These are phyloP conservation scores for Hoplodrina ambigua DNA, from an alignment of 2,888 invertebrate species.

Conservation along the genomic window DNA sequence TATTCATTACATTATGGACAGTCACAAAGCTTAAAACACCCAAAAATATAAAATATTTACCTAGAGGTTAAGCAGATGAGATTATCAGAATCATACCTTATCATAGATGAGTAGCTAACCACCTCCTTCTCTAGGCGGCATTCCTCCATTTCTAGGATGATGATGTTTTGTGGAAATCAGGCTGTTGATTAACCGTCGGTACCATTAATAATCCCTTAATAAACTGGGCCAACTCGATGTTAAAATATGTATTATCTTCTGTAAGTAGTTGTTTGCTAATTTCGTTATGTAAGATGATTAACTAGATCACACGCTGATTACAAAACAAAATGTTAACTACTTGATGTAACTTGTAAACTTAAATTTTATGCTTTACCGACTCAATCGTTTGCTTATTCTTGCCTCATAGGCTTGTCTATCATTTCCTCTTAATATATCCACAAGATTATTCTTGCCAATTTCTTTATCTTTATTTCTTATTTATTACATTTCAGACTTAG, in stretches of 20 bases:
- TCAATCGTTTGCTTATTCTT: constrained; percentile 4
- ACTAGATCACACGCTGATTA: constrained; percentile 49
- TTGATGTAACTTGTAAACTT: constrained; percentile 38
- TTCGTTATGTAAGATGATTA: constrained; percentile 37
- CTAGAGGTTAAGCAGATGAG: neutral
- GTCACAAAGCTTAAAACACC: neutral
- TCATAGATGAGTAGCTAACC: neutral
- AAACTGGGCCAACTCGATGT: constrained; percentile 12
- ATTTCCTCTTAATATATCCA: neutral
- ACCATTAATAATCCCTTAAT: constrained; percentile 5
- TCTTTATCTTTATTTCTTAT: neutral
- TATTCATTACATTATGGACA: neutral
- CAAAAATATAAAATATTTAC: neutral
- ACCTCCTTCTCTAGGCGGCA: no score
- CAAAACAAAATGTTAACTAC: constrained; percentile 48
- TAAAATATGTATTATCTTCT: constrained; percentile 11
- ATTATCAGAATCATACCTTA: neutral
- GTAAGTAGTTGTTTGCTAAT: constrained; percentile 37
- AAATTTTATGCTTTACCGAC: constrained; percentile 3
- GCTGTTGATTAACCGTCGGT: neutral
- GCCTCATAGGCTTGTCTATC: neutral
- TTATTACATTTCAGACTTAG: neutral
- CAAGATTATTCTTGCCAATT: neutral
- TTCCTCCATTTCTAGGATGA: neutral
- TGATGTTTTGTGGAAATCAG: neutral